Conservation (phyloP, 2,797 vertebrate species). For the Myripristis jacobus region DNA sequence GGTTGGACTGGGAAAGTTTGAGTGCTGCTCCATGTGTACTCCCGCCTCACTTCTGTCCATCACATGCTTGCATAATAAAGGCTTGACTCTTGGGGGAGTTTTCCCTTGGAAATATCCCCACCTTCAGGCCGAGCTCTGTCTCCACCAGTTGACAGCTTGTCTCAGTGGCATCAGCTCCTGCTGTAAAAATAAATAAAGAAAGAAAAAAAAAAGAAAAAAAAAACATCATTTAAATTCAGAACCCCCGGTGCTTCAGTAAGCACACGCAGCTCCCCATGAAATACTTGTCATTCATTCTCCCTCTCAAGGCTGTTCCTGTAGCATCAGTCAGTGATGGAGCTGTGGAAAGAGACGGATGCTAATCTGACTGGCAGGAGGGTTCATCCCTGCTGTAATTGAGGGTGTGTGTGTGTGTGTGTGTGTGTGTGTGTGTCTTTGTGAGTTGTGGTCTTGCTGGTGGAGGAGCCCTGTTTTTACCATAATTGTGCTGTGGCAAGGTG, state of each 20-base stretch:
- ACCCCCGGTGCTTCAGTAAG: slow-evolving; percentile 14
- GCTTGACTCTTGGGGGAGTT: slow-evolving; percentile 49
- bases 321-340: slow-evolving; percentile 14
- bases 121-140: slow-evolving; percentile 70
- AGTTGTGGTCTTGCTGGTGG: slow-evolving; percentile 30
- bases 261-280: slow-evolving; percentile 1
- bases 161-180: slow-evolving; percentile 70
- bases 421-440: slow-evolving; percentile 47
- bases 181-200: slow-evolving; percentile 44
- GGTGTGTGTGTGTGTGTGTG: neutral
- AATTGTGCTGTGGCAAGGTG: neutral
- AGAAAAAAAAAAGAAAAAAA: neutral
- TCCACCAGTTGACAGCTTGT: slow-evolving; percentile 67
- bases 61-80: slow-evolving; percentile 35
- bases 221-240: slow-evolving; percentile 43
- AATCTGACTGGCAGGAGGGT: neutral
- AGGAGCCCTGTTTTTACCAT: slow-evolving; percentile 23
- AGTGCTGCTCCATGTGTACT: slow-evolving; percentile 3
- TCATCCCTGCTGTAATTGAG: slow-evolving; percentile 10
- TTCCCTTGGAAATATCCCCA: slow-evolving; percentile 70
- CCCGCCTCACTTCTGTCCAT: slow-evolving; percentile 36
- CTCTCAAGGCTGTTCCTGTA: slow-evolving; percentile 30
- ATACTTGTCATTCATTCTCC: slow-evolving; percentile 7
- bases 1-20: slow-evolving; percentile 8
- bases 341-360: slow-evolving; percentile 5